phyloP scores from a whole-genome alignment of 2,113 vertebrate genomes.

The Cyphomyrus plagiostoma region DNA sequence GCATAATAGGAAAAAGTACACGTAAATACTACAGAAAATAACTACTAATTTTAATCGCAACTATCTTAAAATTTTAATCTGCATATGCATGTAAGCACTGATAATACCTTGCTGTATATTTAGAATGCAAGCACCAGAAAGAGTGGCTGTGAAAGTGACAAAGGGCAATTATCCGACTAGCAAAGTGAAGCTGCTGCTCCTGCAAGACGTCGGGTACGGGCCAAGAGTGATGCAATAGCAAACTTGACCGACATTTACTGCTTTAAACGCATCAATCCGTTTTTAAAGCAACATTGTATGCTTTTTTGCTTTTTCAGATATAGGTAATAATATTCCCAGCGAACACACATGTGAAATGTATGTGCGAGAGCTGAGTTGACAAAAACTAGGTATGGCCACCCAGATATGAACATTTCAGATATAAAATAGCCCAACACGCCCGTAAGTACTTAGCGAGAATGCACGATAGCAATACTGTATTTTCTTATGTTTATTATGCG shows the following conservation, averaged over 20 bases:
- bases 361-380: neutral
- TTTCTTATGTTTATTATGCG: neutral
- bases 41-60: neutral
- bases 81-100: neutral
- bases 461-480: neutral
- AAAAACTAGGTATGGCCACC: neutral
- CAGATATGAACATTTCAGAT: neutral
- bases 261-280: neutral
- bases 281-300: neutral
- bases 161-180: conserved; percentile 43
- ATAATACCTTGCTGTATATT: conserved; percentile 52
- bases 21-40: neutral
- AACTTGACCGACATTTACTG: neutral
- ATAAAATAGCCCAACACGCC: neutral
- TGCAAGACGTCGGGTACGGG: conserved; percentile 31
- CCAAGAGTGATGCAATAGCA: neutral
- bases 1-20: neutral
- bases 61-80: neutral
- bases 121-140: conserved; percentile 55
- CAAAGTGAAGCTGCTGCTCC: conserved; percentile 38
- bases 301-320: neutral
- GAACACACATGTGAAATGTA: neutral
- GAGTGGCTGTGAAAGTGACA: conserved; percentile 50
- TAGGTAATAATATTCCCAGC: neutral
- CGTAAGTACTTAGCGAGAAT: neutral